Evolutionary conservation across 2,113 vertebrate genomes (phyloP).

Genomic region (Malurus elegans): DNA sequence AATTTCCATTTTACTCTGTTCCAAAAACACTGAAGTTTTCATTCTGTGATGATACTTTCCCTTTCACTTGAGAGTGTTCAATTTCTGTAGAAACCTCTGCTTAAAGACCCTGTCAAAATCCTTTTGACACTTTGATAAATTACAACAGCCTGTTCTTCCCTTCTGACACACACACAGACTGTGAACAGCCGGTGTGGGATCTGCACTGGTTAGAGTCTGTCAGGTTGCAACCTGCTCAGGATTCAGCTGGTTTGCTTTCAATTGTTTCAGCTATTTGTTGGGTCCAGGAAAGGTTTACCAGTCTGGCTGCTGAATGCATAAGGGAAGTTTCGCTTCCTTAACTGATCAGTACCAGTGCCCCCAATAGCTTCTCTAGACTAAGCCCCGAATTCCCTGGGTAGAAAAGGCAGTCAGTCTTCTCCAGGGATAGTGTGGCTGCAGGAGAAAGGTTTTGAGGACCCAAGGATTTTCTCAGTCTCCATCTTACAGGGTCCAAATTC

Average conservation of each 20-base stretch:
- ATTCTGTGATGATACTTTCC: background rate
- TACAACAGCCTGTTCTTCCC: background rate
- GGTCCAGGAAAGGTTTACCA: background rate
- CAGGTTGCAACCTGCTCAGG: background rate
- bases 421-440: background rate
- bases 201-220: background rate
- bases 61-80: background rate
- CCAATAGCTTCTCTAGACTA: background rate
- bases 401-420: background rate
- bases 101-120: constrained; percentile 39
- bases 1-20: constrained; percentile 22
- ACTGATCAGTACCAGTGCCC: background rate
- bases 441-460: background rate
- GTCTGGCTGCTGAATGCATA: background rate
- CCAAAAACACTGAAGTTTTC: constrained; percentile 20
- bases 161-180: background rate
- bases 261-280: background rate
- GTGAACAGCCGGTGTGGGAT: background rate
- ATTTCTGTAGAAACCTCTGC: constrained; percentile 20
- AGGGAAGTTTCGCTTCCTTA: background rate
- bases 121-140: constrained; percentile 35
- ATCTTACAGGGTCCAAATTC: background rate
- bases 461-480: background rate
- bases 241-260: constrained; percentile 12
- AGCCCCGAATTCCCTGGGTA: background rate